phyloP scores from a whole-genome alignment of 2,888 invertebrate species.

The Eudasyphora cyanicolor region DNA sequence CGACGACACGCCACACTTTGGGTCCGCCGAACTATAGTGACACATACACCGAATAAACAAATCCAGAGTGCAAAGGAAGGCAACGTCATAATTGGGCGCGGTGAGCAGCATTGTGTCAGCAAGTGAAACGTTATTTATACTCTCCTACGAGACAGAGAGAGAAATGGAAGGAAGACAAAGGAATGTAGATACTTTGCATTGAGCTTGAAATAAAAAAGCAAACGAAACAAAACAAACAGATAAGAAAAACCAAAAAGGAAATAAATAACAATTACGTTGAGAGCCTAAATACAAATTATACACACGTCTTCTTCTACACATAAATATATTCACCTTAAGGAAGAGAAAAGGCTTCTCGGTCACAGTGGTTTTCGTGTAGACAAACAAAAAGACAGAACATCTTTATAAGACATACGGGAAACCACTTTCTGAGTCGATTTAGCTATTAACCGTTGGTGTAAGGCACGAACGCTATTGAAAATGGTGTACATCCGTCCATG shows the following conservation, averaged over 20 bases:
- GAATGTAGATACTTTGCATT: neutral
- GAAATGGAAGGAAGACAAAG: neutral
- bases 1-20: neutral
- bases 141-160: neutral
- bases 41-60: conserved; percentile 22
- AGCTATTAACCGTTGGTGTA: too few relatives aligned
- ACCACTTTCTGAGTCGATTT: too few relatives aligned
- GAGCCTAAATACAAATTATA: conserved; percentile 31
- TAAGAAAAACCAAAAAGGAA: neutral
- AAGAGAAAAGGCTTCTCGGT: too few relatives aligned
- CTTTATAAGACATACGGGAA: too few relatives aligned
- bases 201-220: neutral
- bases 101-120: neutral
- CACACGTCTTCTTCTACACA: too few relatives aligned
- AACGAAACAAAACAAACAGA: conserved; percentile 31
- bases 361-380: too few relatives aligned
- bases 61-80: neutral
- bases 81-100: conserved; percentile 38
- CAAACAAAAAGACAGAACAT: too few relatives aligned
- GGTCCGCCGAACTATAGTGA: neutral
- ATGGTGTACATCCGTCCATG: too few relatives aligned
- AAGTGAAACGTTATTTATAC: neutral
- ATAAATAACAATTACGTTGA: conserved; percentile 39
- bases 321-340: too few relatives aligned
- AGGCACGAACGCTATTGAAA: too few relatives aligned